Evolutionary conservation across 1,140 invertebrate species (phyloP), one percentile per base, ranked within the genome.

Genomic region (Lutraria rhynchaena): DNA sequence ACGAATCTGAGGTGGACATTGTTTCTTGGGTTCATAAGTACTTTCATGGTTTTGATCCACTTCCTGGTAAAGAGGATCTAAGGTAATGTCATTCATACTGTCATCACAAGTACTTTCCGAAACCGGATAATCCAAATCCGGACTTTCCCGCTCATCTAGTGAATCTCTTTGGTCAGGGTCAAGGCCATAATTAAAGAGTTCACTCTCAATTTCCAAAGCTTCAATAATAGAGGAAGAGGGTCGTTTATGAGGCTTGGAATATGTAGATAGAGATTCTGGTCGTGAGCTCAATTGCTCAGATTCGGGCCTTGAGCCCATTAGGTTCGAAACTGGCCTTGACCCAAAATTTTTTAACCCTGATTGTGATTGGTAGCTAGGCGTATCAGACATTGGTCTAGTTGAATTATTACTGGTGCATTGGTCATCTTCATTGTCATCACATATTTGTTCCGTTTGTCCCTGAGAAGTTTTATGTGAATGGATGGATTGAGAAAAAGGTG

Each of bases 11-110:
- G 92, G 92, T 29, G 89, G 90, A 58, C 60, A 81, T 31, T 63
- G 65, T 71, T 84, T 83, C 75, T 87, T 90, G 11, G 87, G 88
- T 85, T 89, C 87, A 53, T 89, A 89, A 57, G 85, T 88, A 78
- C 89, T 89, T 80, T 90, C 89, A 74, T 89, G 89, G 75, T 89
- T 90, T 60, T 87, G 85, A 77, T 89, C 87, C 19, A 89, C 86
- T 78, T 89, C 87, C 51, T 87, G 88, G 57, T 89, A 89, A 1
- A 87, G 69, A 7, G 86, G 83, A 44, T 87, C 87, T 55, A 77
- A 81, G 44, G 88, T 87, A 53, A 88, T 88, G 37, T 90, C 88
- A 4, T 80, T 83, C 81, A 87, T 85, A 63, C 86, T 87, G 29
- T 87, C 87, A 63, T 88, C 87, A 75, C 88, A 88, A 33, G 77